phyloP scores from a whole-genome alignment of 2,797 vertebrate species.

The Pitangus sulphuratus region DNA sequence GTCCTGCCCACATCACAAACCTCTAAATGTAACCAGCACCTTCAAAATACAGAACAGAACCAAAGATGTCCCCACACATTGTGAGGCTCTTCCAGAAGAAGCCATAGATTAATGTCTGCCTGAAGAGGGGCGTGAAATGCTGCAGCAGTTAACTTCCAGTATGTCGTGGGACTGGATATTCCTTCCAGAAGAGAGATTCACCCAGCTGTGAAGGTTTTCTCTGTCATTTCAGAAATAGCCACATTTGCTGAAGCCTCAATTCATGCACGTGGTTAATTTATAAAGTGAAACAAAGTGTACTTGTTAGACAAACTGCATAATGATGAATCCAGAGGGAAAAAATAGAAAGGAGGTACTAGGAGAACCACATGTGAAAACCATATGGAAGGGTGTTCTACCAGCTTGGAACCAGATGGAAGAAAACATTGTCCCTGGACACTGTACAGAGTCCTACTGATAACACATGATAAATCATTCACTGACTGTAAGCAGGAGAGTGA shows the following conservation, averaged over 20 bases:
- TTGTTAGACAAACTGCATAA: constrained; percentile 4
- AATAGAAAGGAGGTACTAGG: constrained; percentile 5
- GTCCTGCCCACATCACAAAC: neutral
- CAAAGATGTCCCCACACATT: neutral
- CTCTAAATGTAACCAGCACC: neutral
- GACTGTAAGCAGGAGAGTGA: constrained; percentile 53
- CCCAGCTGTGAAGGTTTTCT: neutral
- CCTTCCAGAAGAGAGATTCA: neutral
- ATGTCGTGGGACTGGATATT: neutral
- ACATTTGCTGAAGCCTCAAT: constrained; percentile 23
- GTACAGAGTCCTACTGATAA: constrained; percentile 70
- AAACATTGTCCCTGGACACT: constrained; percentile 68
- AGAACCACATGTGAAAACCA: constrained; percentile 57
- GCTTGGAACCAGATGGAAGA: constrained; percentile 68
- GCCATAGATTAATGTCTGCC: neutral
- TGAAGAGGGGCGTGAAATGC: neutral
- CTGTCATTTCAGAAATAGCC: neutral
- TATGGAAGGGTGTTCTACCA: constrained; percentile 63
- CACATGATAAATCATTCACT: constrained; percentile 70
- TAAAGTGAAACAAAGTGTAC: constrained; percentile 29
- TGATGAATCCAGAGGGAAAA: neutral
- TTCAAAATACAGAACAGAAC: neutral
- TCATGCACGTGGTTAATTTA: constrained; percentile 21
- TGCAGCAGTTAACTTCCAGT: neutral
- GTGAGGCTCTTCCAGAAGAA: neutral